Percentiles rank a stretch among this genome's conserved stretches.
Evolutionary conservation across 2,888 invertebrate species (phyloP).

Genomic region (Asteroscopus sphinx): DNA sequence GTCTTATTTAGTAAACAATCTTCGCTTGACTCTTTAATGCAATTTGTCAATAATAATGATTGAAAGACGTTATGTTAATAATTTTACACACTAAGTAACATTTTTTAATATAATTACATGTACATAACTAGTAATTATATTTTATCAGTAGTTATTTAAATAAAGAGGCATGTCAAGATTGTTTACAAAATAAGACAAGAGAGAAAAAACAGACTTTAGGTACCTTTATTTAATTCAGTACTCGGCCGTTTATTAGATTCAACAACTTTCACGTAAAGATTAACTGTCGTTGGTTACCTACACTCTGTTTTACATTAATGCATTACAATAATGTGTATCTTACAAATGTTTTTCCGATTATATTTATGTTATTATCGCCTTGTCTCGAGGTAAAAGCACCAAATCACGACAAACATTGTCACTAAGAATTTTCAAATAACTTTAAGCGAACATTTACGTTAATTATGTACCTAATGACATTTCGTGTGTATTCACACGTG

Average conservation of each 20-base stretch:
- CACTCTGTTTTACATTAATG: conserved; percentile 10
- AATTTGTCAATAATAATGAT: no score
- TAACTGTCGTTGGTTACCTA: background rate
- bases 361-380: conserved; percentile 14
- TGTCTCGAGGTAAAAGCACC: conserved; percentile 19
- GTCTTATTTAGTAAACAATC: no score
- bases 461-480: conserved; percentile 70
- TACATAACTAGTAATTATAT: no score
- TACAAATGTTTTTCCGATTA: conserved; percentile 20
- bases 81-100: no score
- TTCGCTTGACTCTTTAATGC: no score
- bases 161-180: no score
- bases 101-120: no score
- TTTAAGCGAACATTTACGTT: conserved; percentile 50
- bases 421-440: conserved; percentile 30
- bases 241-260: conserved; percentile 9
- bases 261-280: conserved; percentile 10
- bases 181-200: no score
- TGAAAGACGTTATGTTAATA: no score
- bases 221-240: conserved; percentile 7
- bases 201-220: no score
- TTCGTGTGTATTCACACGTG: conserved; percentile 66
- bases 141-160: no score
- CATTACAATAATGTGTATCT: conserved; percentile 13
- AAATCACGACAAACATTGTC: conserved; percentile 21